These are phyloP conservation scores for Saccostrea cuccullata DNA, from an alignment of 1,140 invertebrate species.

Conservation along the genomic window DNA sequence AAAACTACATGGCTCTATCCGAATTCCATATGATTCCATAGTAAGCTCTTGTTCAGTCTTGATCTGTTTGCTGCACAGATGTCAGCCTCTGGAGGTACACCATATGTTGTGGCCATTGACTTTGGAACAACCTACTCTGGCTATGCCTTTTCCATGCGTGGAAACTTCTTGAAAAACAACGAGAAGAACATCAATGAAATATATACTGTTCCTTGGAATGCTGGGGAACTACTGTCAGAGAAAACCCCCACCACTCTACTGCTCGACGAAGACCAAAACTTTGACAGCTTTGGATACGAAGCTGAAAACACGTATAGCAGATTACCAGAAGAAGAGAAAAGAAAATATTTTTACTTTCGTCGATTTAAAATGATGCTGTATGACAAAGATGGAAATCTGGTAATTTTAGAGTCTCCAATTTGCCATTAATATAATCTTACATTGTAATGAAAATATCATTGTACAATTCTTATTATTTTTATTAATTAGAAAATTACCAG, in stretches of 20 bases:
- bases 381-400: background rate
- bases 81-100: background rate
- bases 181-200: background rate
- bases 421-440: too few relatives aligned
- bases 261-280: background rate
- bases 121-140: constrained; percentile 6
- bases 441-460: background rate
- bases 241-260: background rate
- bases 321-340: background rate
- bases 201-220: background rate
- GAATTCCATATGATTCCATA: too few relatives aligned
- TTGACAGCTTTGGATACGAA: background rate
- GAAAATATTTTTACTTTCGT: background rate
- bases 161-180: background rate
- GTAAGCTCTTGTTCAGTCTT: too few relatives aligned
- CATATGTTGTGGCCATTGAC: background rate
- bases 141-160: background rate
- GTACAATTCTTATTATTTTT: background rate
- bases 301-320: background rate
- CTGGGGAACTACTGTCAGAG: background rate
- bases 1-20: too few relatives aligned
- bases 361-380: constrained; percentile 28
- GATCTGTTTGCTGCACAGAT: too few relatives aligned
- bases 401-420: background rate
- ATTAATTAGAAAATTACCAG: background rate